phyloP scores from a whole-genome alignment of 2,797 vertebrate species.

The Discoglossus pictus region DNA sequence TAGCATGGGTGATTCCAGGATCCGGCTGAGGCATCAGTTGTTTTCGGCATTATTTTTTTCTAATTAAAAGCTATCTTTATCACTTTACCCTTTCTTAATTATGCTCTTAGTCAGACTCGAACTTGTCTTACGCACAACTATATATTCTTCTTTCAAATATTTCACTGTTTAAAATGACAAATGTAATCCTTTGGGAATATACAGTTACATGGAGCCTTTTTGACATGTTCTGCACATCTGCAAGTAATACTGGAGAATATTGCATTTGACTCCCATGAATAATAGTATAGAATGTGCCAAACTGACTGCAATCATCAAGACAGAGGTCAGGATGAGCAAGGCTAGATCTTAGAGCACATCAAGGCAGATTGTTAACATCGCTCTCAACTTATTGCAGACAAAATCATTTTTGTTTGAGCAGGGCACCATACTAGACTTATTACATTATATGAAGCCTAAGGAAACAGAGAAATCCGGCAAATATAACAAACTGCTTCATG shows the following conservation, averaged over 20 bases:
- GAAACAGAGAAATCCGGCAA: not conserved
- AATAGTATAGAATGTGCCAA: conserved; percentile 43
- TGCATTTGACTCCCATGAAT: conserved; percentile 57
- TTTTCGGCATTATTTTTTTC: too few relatives aligned
- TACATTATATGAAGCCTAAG: not conserved
- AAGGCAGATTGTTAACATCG: conserved; percentile 53
- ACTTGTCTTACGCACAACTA: conserved; percentile 17
- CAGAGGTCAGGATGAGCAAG: conserved; percentile 58
- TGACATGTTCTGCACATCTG: conserved; percentile 61
- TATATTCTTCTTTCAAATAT: conserved; percentile 41
- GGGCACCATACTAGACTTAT: conserved; percentile 4
- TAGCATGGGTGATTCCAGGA: too few relatives aligned
- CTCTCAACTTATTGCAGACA: conserved; percentile 45
- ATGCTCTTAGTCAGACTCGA: too few relatives aligned
- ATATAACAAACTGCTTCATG: not conserved
- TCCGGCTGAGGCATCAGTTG: too few relatives aligned
- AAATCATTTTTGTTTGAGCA: conserved; percentile 50
- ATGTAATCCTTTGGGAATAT: conserved; percentile 46
- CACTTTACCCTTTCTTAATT: too few relatives aligned
- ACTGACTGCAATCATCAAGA: conserved; percentile 52
- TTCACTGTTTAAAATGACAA: conserved; percentile 50
- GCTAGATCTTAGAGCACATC: conserved; percentile 59
- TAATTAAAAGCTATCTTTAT: too few relatives aligned
- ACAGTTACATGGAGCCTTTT: conserved; percentile 47
- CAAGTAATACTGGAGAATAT: conserved; percentile 58